phyloP scores from a whole-genome alignment of 2,113 vertebrate species.

The Pedetes capensis region DNA sequence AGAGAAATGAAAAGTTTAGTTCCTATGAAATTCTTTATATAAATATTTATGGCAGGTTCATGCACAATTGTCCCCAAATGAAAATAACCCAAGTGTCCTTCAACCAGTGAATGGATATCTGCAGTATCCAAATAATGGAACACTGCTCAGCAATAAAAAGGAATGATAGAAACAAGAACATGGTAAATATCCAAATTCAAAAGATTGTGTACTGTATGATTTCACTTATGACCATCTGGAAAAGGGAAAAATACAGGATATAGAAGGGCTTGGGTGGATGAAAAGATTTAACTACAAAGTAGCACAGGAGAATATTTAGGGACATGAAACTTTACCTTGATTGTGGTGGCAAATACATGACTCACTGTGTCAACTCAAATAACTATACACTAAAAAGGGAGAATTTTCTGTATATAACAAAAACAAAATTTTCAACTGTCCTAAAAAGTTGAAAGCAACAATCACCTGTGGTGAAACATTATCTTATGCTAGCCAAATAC shows the following conservation, averaged over 20 bases:
- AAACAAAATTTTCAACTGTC: not conserved
- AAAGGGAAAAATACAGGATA: not conserved
- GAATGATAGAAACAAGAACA: not conserved
- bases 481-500: not conserved
- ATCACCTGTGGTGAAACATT: not conserved
- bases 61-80: not conserved
- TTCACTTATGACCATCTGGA: not conserved
- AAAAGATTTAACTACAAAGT: not conserved
- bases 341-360: not conserved
- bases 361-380: not conserved
- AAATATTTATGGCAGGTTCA: constrained; percentile 19
- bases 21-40: not conserved
- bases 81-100: constrained; percentile 13
- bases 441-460: not conserved
- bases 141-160: not conserved
- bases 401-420: not conserved
- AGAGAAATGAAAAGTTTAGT: constrained; percentile 26
- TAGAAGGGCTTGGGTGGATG: not conserved
- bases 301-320: not conserved
- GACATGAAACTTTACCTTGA: not conserved
- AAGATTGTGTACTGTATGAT: not conserved
- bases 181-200: not conserved
- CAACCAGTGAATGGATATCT: not conserved
- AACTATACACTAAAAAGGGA: not conserved
- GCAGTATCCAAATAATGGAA: not conserved